Evolutionary conservation across 2,113 vertebrate genomes (phyloP), one percentile per base, ranked within the genome.

Genomic region (Colaptes auratus): DNA sequence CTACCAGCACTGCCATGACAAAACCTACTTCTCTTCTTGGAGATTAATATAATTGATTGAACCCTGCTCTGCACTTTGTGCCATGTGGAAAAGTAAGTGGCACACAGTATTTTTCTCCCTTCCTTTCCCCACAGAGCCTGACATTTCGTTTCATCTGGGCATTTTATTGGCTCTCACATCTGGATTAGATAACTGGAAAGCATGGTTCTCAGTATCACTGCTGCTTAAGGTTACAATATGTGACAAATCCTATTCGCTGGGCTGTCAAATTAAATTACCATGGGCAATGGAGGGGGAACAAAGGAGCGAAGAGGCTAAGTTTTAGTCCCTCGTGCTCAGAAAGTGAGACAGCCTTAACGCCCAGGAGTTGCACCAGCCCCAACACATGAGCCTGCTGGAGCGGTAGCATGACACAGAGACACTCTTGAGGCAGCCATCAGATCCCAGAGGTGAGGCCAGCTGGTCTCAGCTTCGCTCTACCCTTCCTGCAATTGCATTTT

Each of bases 181-280:
- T 98, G 97, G 97, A 97, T 94, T 95, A 86, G 60, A 98, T 97
- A 96, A 96, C 96, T 96, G 96, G 93, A 91, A 96, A 96, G 96
- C 91, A 89, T 50, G 63, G 86, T 89, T 97, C 97, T 96, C 96
- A 97, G 93, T 96, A 97, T 97, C 90, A 96, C 90, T 80, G 61
- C 78, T 88, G 90, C 91, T 97, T 96, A 97, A 88, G 80, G 97
- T 97, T 97, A 96, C 87, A 94, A 24, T 82, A 96, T 89, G 96
- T 97, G 97, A 98, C 96, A 97, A 97, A 97, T 97, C 94, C 96
- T 89, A 66, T 97, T 96, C 93, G 44, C 96, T 89, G 92, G 88
- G 83, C 96, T 96, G 96, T 98, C 97, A 97, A 89, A 96, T 97
- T 95, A 90, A 96, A 97, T 97, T 96, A 97, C 92, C 73, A 44